Conservation (phyloP, 2,113 vertebrate genomes). For the Jaculus jaculus region DNA sequence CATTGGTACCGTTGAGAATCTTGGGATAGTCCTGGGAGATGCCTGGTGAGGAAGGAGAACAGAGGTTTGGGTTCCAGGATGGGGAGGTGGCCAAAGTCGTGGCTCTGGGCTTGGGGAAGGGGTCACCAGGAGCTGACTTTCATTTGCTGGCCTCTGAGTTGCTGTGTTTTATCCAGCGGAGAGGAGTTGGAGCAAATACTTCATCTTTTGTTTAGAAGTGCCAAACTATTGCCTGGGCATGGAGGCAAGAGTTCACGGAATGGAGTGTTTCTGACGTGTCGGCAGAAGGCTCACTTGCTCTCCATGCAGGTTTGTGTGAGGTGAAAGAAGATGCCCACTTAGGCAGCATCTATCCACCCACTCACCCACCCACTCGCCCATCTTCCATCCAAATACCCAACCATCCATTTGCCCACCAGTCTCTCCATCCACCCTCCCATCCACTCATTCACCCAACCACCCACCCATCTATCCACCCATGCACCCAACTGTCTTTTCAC, state of each 20-base stretch:
- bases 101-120: neutral
- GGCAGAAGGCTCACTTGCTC: neutral
- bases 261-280: neutral
- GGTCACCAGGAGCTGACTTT: neutral
- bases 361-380: too few species aligned
- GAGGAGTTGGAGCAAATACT: neutral
- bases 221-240: too few species aligned
- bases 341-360: neutral
- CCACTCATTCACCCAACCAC: neutral
- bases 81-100: neutral
- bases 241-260: neutral
- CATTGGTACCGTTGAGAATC: slow-evolving; percentile 68
- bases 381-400: neutral
- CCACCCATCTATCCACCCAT: neutral
- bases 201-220: neutral
- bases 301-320: neutral
- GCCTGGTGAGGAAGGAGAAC: slow-evolving; percentile 29
- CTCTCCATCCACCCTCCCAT: neutral
- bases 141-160: neutral
- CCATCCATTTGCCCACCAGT: neutral
- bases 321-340: neutral
- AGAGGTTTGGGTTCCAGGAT: neutral
- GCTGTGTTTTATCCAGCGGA: neutral
- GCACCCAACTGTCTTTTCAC: neutral
- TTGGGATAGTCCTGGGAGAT: slow-evolving; percentile 64